Conservation (phyloP, 2,888 invertebrate species). For the Lobophora halterata region DNA sequence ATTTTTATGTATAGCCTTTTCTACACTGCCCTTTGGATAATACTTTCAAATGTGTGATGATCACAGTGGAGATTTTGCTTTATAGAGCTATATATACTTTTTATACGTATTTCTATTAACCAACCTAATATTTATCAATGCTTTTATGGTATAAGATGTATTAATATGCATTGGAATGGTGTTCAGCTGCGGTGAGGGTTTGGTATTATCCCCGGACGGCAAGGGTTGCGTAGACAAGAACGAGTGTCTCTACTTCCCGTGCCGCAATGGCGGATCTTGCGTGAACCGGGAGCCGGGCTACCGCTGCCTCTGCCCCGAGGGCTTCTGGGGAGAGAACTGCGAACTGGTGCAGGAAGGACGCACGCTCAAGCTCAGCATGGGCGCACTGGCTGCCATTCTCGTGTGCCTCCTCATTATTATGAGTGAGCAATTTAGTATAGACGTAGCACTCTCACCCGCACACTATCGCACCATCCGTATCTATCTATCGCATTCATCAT, state of each 20-base stretch:
- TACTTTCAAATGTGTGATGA: too few species aligned
- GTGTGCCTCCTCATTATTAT: conserved; percentile 98
- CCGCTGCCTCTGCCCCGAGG: conserved; percentile 94
- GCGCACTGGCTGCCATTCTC: conserved; percentile 97
- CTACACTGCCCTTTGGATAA: too few species aligned
- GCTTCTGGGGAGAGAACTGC: conserved; percentile 97
- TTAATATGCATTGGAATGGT: conserved; percentile 55
- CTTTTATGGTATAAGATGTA: conserved; percentile 33
- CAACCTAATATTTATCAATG: conserved; percentile 9
- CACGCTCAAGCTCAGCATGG: conserved; percentile 97
- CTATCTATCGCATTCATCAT: conserved; percentile 27
- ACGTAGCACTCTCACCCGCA: conserved; percentile 30
- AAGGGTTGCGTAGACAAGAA: conserved; percentile 97
- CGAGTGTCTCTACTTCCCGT: conserved; percentile 96
- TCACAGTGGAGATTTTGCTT: too few species aligned
- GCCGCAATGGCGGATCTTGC: conserved; percentile 95
- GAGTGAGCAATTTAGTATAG: conserved; percentile 86
- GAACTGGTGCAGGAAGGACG: conserved; percentile 96
- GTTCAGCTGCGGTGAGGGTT: conserved; percentile 95
- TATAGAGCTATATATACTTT: too few species aligned
- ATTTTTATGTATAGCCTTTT: too few species aligned
- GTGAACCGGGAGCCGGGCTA: conserved; percentile 94
- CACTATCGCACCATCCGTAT: conserved; percentile 34
- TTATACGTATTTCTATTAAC: neutral
- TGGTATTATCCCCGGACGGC: conserved; percentile 92